These are phyloP conservation scores for Agrotis puta DNA, from an alignment of 2,888 invertebrate genomes.

Conservation along the genomic window DNA sequence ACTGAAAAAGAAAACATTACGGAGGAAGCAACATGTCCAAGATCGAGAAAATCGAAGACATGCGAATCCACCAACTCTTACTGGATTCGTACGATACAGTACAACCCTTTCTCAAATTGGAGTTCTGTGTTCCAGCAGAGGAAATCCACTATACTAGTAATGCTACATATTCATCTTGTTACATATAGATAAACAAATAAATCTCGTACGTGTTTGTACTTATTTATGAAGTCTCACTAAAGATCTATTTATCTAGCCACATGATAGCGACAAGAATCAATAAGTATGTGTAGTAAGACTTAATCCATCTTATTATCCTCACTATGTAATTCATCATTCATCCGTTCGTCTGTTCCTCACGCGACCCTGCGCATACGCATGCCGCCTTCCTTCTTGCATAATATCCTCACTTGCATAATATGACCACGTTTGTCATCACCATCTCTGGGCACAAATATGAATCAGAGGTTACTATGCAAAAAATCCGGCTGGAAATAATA, in stretches of 20 bases:
- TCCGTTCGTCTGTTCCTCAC: conserved; percentile 24
- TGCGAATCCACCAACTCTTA: too few species aligned
- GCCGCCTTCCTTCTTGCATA: conserved; percentile 44
- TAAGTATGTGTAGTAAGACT: conserved; percentile 20
- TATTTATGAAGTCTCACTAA: conserved; percentile 34
- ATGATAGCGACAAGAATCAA: conserved; percentile 22
- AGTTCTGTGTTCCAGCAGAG: not conserved
- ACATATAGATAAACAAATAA: conserved; percentile 37
- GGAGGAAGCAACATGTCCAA: not conserved
- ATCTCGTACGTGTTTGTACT: conserved; percentile 21
- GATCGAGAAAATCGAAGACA: not conserved
- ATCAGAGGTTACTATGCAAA: not conserved
- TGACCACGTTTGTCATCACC: not conserved
- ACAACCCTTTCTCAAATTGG: not conserved
- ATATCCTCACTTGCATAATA: too few species aligned
- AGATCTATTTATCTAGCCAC: conserved; percentile 27
- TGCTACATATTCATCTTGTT: conserved; percentile 4
- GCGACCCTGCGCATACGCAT: conserved; percentile 35
- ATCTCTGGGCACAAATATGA: not conserved
- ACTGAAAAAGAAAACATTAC: not conserved
- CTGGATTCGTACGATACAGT: not conserved
- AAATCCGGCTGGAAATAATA: not conserved
- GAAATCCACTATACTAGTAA: not conserved
- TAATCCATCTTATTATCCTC: conserved; percentile 44
- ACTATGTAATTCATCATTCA: conserved; percentile 22